Evolutionary conservation across 1,140 invertebrate species (phyloP).

Genomic region (Calosoma granatense): DNA sequence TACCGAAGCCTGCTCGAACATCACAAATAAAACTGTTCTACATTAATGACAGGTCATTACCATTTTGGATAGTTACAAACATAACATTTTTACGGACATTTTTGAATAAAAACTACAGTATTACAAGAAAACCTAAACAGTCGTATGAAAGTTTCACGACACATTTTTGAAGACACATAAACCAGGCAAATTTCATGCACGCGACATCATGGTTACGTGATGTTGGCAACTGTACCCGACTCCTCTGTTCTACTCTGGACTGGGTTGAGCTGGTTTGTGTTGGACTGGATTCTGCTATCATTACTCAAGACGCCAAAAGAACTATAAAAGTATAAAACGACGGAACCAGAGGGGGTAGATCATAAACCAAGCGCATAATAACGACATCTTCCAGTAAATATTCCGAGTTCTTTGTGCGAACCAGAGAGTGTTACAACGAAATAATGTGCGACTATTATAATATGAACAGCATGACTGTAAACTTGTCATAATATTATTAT

Average conservation of each 20-base stretch:
- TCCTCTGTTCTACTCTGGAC: not conserved
- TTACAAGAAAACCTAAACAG: conserved; percentile 1
- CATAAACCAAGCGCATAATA: conserved; percentile 5
- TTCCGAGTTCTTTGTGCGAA: not conserved
- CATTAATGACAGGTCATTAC: not conserved
- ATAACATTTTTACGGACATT: not conserved
- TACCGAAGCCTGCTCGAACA: too few species aligned
- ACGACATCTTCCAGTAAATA: not conserved
- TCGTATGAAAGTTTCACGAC: not conserved
- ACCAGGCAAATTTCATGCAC: not conserved
- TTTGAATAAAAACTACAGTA: not conserved
- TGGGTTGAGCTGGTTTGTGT: too few species aligned
- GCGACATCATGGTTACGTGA: too few species aligned
- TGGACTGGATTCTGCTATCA: not conserved
- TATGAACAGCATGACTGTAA: not conserved
- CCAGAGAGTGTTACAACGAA: not conserved
- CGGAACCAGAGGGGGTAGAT: conserved; percentile 1
- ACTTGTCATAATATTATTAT: not conserved
- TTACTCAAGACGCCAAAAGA: conserved; percentile 7
- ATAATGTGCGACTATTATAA: not conserved
- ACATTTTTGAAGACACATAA: not conserved
- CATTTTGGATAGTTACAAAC: not conserved
- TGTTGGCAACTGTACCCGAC: too few species aligned
- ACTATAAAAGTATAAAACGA: not conserved
- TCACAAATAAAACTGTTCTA: too few species aligned